Evolutionary conservation across 2,113 vertebrate genomes (phyloP).

Genomic region (Alligator sinensis): DNA sequence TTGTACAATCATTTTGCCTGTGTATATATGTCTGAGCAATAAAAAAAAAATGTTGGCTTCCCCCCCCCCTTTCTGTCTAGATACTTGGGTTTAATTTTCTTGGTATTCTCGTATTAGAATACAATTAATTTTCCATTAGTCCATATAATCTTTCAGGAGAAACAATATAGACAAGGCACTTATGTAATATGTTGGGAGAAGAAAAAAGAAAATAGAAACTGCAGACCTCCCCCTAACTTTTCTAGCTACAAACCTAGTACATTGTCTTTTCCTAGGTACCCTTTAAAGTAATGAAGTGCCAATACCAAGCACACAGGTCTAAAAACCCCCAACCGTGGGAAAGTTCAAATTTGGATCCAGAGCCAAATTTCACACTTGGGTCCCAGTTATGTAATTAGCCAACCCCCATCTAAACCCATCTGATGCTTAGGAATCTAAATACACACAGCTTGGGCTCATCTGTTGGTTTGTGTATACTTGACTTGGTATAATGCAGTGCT

Average conservation of each 20-base stretch:
- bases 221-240: not conserved
- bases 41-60: too few species aligned
- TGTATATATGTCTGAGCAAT: too few species aligned
- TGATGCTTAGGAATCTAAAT: not conserved
- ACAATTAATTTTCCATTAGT: rapidly evolving
- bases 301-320: not conserved
- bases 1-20: not conserved
- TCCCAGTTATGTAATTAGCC: not conserved
- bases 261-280: not conserved
- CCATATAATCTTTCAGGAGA: not conserved
- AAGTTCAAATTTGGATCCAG: not conserved
- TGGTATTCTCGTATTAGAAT: too few species aligned
- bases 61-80: not conserved
- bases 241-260: not conserved
- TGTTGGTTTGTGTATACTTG: rapidly evolving
- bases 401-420: not conserved
- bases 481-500: not conserved
- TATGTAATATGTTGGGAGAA: not conserved
- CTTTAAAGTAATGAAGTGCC: not conserved
- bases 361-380: not conserved
- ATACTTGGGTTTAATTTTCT: not conserved
- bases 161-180: not conserved
- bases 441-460: not conserved
- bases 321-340: not conserved
- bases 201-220: not conserved